phyloP scores from a whole-genome alignment of 1,140 invertebrate genomes.

The Papilio polyxenes region DNA sequence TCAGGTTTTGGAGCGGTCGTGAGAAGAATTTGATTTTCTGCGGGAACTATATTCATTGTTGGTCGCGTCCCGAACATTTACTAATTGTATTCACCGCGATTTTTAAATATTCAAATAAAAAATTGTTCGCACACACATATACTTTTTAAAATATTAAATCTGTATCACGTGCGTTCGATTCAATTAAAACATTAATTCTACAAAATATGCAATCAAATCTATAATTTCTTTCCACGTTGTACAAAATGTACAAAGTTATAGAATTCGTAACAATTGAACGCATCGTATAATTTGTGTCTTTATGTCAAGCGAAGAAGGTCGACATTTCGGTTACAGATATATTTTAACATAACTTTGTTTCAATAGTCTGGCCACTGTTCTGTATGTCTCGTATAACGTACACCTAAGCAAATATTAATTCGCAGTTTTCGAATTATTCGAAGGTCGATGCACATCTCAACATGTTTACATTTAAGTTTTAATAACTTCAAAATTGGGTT shows the following conservation, averaged over 20 bases:
- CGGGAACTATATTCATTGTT: conserved; percentile 31
- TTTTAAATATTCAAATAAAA: background rate
- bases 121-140: background rate
- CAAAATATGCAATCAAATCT: conserved; percentile 33
- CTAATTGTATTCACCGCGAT: background rate
- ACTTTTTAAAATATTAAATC: conserved; percentile 7
- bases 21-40: conserved; percentile 33
- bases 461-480: background rate
- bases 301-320: conserved; percentile 9
- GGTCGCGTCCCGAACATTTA: background rate
- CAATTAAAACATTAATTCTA: conserved; percentile 31
- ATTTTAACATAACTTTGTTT: background rate
- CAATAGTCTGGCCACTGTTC: background rate
- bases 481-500: background rate
- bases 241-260: conserved; percentile 13
- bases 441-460: conserved; percentile 47
- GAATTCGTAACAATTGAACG: background rate
- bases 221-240: conserved; percentile 36
- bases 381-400: conserved; percentile 41
- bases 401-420: conserved; percentile 57
- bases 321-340: background rate
- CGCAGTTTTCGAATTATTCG: conserved; percentile 45
- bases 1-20: conserved; percentile 30
- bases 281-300: background rate
- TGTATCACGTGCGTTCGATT: conserved; percentile 2